Evolutionary conservation across 2,888 invertebrate genomes (phyloP).

Genomic region (Plebejus argus): DNA sequence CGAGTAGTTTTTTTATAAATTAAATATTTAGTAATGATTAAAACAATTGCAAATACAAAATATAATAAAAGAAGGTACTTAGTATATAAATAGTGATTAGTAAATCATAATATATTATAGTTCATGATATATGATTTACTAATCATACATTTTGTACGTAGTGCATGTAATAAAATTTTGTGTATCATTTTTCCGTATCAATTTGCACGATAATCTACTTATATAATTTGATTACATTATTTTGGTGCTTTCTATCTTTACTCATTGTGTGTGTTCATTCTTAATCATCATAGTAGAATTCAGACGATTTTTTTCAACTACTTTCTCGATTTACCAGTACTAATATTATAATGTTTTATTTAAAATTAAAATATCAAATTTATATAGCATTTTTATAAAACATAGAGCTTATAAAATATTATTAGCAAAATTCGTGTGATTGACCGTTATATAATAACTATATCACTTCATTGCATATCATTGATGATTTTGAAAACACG

Average conservation of each 20-base stretch:
- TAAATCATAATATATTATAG: no score
- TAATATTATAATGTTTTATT: not conserved
- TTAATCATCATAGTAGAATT: slow-evolving; percentile 26
- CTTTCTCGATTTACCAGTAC: not conserved
- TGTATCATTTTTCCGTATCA: not conserved
- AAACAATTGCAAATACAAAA: not conserved
- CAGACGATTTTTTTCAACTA: not conserved
- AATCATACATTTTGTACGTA: not conserved
- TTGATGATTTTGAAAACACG: slow-evolving; percentile 40
- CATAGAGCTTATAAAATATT: not conserved
- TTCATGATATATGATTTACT: no score
- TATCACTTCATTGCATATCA: slow-evolving; percentile 46
- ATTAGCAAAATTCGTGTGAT: not conserved
- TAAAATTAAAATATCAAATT: not conserved
- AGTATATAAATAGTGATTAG: not conserved
- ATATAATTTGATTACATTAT: slow-evolving; percentile 24
- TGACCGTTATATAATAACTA: slow-evolving; percentile 38
- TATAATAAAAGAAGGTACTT: not conserved
- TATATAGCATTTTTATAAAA: not conserved
- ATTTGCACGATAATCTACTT: not conserved
- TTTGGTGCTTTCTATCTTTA: slow-evolving; percentile 44
- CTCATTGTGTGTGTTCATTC: slow-evolving; percentile 42
- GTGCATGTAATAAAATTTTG: not conserved
- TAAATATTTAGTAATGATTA: not conserved
- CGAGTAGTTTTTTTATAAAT: not conserved